phyloP scores from a whole-genome alignment of 2,888 invertebrate species.

The Stomorhina lunata region DNA sequence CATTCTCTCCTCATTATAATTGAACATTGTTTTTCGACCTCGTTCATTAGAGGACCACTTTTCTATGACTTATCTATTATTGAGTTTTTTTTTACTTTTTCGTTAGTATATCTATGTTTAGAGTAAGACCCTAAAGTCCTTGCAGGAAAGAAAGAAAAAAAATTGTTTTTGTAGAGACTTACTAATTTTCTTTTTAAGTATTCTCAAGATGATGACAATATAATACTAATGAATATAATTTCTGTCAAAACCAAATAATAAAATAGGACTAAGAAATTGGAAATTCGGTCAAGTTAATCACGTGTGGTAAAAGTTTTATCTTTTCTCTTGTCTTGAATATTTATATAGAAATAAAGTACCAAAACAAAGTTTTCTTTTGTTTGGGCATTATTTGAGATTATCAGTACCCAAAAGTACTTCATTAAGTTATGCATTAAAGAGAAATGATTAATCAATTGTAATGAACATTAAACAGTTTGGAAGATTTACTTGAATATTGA shows the following conservation, averaged over 20 bases:
- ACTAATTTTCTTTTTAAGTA: not conserved
- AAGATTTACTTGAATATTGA: too few relatives aligned
- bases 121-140: too few relatives aligned
- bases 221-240: conserved; percentile 19
- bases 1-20: not conserved
- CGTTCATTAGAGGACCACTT: not conserved
- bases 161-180: not conserved
- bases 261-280: too few relatives aligned
- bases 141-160: too few relatives aligned
- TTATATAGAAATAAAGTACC: not conserved
- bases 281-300: conserved; percentile 12
- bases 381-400: not conserved
- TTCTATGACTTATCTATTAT: not conserved
- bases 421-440: not conserved
- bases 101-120: not conserved
- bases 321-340: not conserved
- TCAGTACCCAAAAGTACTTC: not conserved
- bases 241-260: not conserved
- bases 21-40: not conserved
- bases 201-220: not conserved
- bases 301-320: conserved; percentile 18
- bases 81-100: not conserved
- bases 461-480: not conserved
- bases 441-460: conserved; percentile 1
- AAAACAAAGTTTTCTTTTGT: not conserved